A percentile compares a stretch with the other conserved stretches of the same genome.
These are phyloP conservation scores for Gracilinanus agilis DNA, from an alignment of 2,113 vertebrate genomes.

Conservation along the genomic window DNA sequence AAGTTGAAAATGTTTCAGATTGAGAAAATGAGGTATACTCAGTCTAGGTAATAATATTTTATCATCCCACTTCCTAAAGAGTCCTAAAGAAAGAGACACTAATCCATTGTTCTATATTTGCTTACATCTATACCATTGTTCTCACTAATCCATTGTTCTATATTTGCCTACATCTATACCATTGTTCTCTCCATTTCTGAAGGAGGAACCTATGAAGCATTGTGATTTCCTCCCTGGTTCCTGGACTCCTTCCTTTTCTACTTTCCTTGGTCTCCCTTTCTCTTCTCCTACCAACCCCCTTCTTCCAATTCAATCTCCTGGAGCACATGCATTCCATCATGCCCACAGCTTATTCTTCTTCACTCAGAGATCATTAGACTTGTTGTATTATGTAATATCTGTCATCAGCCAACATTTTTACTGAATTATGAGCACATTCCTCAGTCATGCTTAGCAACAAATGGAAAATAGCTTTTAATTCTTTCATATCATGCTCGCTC, in stretches of 20 bases:
- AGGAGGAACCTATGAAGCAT: background rate
- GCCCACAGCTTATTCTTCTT: background rate
- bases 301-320: background rate
- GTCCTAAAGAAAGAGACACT: background rate
- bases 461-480: constrained; percentile 57
- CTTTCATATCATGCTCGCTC: background rate
- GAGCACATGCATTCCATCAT: background rate
- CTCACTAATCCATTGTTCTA: background rate
- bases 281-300: background rate
- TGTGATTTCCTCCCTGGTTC: background rate
- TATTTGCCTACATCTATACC: background rate
- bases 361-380: background rate
- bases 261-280: background rate
- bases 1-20: background rate
- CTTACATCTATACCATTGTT: background rate
- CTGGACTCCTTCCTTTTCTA: background rate
- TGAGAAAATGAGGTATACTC: background rate
- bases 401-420: constrained; percentile 25
- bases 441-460: constrained; percentile 2
- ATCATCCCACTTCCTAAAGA: background rate
- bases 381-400: constrained; percentile 26
- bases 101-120: background rate
- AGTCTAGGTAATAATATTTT: background rate
- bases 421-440: constrained; percentile 29
- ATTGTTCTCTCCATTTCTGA: background rate